Percentiles rank a stretch among this genome's conserved stretches.
Evolutionary conservation across 2,888 invertebrate genomes (phyloP).

Genomic region (Dermolepida albohirtum): DNA sequence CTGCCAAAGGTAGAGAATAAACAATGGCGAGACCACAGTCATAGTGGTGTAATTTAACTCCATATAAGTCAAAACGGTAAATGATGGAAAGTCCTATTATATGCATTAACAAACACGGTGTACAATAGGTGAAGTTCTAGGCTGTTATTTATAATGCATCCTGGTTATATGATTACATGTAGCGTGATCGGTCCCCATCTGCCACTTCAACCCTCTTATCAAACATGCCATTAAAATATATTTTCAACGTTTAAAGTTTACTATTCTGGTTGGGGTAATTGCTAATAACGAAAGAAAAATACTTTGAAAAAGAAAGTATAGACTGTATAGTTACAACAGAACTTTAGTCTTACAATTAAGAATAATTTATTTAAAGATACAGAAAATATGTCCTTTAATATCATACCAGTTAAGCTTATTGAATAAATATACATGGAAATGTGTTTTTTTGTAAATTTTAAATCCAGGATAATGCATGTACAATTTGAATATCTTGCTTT

Average conservation of each 20-base stretch:
- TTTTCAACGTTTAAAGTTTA: slow-evolving; percentile 35
- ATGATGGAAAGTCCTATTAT: slow-evolving; percentile 25
- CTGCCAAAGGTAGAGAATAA: too few species aligned
- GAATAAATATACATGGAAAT: too few species aligned
- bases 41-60: slow-evolving; percentile 20
- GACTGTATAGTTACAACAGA: too few species aligned
- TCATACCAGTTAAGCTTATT: too few species aligned
- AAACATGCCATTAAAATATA: slow-evolving; percentile 48
- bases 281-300: slow-evolving; percentile 23
- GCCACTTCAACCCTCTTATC: slow-evolving; percentile 49
- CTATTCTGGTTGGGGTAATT: slow-evolving; percentile 8
- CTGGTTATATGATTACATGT: slow-evolving; percentile 42
- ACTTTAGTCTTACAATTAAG: too few species aligned
- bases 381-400: too few species aligned
- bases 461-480: too few species aligned
- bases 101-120: slow-evolving; percentile 17
- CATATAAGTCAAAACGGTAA: slow-evolving; percentile 20
- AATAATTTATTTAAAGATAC: too few species aligned
- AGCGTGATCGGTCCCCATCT: slow-evolving; percentile 48
- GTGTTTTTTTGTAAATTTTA: too few species aligned
- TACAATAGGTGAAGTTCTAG: slow-evolving; percentile 31
- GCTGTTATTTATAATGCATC: slow-evolving; percentile 43
- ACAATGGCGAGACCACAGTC: too few species aligned
- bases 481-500: too few species aligned
- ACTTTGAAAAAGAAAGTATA: slow-evolving; percentile 1